Evolutionary conservation across 1,140 invertebrate genomes (phyloP), one percentile per base, ranked within the genome.

Genomic region (Drosophila kohkoa): DNA sequence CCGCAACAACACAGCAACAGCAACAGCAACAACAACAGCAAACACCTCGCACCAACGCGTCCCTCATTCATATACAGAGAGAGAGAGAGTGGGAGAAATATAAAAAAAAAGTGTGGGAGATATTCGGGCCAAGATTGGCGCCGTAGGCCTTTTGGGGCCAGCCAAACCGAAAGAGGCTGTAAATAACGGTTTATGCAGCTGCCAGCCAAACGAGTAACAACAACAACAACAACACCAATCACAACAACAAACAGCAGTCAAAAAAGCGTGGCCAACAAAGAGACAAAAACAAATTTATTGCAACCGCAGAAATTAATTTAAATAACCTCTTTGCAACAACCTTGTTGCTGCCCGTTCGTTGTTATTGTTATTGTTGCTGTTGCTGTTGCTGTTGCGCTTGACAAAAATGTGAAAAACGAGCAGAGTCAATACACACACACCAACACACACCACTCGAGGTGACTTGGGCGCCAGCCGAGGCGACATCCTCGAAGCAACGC

Each of bases 261-360:
- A 48, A 46, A 32, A 28, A 35, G 35, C 20, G 7, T 28, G 16
- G 35, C 1, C 48, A 62, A 73, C 64, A 74, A 74, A 74, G 65
- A 68, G 41, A 68, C 71, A 68, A 71, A 77, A 55, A 60, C 64
- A 75, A 78, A 82, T 82, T 82, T 81, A 82, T 82, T 78, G 80
- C 79, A 81, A 81, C 79, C 79, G 80, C 80, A 81, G 75, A 82
- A 82, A 82, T 82, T 82, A 82, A 82, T 81, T 82, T 81, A 82
- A 82, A 81, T 70, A 82, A 82, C 79, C 79, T 82, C 67, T 81
- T 82, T 62, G 70, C 69, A 65, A 71, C 32, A 59, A 45, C 51
- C 38, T 49, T 55, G 55, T 55, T 28, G 20, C 20, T 25, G 20
- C 20, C 20, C 20, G 20, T 4, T 25, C 20, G 5, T 49, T 75